Conservation (phyloP, 1,140 invertebrate species). For the Solen grandis region DNA sequence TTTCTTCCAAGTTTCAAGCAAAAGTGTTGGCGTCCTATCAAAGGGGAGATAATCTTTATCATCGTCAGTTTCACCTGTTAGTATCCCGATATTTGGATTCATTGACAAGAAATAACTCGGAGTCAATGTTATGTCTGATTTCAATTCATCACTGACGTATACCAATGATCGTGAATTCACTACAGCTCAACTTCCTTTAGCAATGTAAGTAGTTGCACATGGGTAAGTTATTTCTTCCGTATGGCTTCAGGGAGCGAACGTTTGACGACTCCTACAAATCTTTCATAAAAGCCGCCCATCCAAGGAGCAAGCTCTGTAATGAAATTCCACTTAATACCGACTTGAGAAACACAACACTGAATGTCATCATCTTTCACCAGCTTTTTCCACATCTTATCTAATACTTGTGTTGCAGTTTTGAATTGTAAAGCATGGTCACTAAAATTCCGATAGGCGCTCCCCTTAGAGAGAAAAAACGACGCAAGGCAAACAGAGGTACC, state of each 20-base stretch:
- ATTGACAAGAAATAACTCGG: neutral
- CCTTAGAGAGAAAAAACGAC: too few species aligned
- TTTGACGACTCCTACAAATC: neutral
- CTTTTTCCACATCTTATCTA: neutral
- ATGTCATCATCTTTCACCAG: neutral
- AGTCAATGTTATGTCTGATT: neutral
- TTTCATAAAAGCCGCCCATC: too few species aligned
- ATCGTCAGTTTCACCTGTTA: neutral
- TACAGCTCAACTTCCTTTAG: neutral
- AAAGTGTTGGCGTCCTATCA: neutral
- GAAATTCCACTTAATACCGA: neutral
- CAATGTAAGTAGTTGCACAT: neutral
- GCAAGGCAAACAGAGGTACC: too few species aligned
- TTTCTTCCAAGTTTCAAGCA: neutral
- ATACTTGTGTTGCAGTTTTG: neutral
- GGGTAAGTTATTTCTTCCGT: neutral
- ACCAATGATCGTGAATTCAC: neutral
- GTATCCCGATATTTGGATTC: neutral
- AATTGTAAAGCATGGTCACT: too few species aligned
- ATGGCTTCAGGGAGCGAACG: neutral
- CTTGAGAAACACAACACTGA: neutral
- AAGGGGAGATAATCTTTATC: neutral
- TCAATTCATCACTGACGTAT: conserved; percentile 6
- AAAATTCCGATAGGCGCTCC: too few species aligned
- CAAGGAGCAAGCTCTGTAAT: neutral